phyloP scores from a whole-genome alignment of 2,113 vertebrate genomes.

The Oxygymnocypris stewartii region DNA sequence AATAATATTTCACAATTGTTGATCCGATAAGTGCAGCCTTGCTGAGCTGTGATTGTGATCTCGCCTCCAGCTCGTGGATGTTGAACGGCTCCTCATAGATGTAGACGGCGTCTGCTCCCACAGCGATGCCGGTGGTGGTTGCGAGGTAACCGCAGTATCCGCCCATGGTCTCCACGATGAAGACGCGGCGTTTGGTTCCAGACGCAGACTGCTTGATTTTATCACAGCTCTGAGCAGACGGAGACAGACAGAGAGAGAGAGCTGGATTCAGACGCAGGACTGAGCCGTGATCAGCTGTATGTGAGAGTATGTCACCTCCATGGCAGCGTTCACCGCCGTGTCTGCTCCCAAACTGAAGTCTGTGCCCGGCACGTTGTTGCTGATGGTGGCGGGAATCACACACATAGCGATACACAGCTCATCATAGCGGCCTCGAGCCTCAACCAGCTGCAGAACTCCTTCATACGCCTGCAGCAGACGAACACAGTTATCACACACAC shows the following conservation, averaged over 20 bases:
- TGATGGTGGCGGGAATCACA: constrained; percentile 93
- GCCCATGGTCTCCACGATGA: constrained; percentile 95
- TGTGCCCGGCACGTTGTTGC: constrained; percentile 95
- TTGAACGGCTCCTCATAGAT: constrained; percentile 88
- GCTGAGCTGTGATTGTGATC: neutral
- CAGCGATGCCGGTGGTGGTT: constrained; percentile 89
- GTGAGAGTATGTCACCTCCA: constrained; percentile 88
- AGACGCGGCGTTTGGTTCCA: constrained; percentile 92
- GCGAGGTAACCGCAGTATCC: constrained; percentile 95
- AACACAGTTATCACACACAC: neutral
- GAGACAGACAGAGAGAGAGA: neutral
- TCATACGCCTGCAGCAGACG: constrained; percentile 80
- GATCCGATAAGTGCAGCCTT: too few relatives aligned
- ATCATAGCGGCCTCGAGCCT: constrained; percentile 82
- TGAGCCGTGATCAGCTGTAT: neutral
- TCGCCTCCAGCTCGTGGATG: constrained; percentile 88
- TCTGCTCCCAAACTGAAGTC: constrained; percentile 95
- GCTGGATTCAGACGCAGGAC: neutral
- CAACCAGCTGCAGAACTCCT: constrained; percentile 91
- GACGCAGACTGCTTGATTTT: constrained; percentile 94
- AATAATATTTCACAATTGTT: neutral
- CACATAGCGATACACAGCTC: constrained; percentile 95
- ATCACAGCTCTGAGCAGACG: constrained; percentile 84
- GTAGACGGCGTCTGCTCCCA: constrained; percentile 89
- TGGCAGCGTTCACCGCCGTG: constrained; percentile 92